phyloP scores from a whole-genome alignment of 1,140 invertebrate species.

The Aphaenogaster floridana region DNA sequence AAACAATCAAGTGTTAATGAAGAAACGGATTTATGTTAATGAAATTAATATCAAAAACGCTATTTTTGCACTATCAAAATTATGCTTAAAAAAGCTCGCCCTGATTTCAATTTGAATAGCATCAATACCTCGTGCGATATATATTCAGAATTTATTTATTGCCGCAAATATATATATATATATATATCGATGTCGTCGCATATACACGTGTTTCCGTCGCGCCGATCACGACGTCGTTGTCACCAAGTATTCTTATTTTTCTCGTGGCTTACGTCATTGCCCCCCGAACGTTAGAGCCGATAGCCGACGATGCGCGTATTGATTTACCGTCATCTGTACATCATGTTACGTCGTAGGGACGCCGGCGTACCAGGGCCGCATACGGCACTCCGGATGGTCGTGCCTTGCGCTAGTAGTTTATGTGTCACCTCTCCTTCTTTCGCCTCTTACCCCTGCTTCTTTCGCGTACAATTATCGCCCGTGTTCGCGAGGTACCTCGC shows the following conservation, averaged over 20 bases:
- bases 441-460: not conserved
- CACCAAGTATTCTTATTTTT: constrained; percentile 2
- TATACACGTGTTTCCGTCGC: not conserved
- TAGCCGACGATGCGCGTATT: constrained; percentile 77
- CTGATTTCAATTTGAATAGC: not conserved
- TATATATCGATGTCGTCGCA: not conserved
- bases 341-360: constrained; percentile 86
- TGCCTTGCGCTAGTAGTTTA: constrained; percentile 47
- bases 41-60: not conserved
- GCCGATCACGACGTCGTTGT: not conserved
- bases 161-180: no score
- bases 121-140: not conserved
- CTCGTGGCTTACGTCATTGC: not conserved
- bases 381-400: constrained; percentile 69
- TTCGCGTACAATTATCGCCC: constrained; percentile 14
- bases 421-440: constrained; percentile 59
- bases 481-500: not conserved
- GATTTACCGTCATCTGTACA: constrained; percentile 86
- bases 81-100: not conserved
- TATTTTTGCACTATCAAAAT: not conserved
- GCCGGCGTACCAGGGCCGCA: constrained; percentile 84
- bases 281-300: not conserved
- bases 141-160: not conserved
- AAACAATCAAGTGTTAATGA: not conserved
- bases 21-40: not conserved